Base-by-base conservation (phyloP, 2,113 vertebrate species). In the Salminus brasiliensis region DNA sequence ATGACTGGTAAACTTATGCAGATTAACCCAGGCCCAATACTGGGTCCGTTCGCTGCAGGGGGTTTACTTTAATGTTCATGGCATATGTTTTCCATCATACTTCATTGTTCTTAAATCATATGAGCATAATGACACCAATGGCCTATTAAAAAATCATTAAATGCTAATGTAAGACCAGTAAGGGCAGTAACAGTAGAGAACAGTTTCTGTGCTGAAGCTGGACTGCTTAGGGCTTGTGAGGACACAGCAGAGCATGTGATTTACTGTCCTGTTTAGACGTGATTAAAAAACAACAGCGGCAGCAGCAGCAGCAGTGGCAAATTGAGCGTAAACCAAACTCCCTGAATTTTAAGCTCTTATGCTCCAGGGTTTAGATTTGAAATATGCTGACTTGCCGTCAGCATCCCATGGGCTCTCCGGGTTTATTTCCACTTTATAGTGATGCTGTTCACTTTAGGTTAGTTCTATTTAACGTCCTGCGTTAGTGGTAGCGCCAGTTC, bases 361-460 rank as follows among this genome's bases (percentile, higher is more conserved):
- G 18, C 27, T 47, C 27, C 43, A 23, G 29, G 72, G 29, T 74
- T 62, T n/a, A 34, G 10, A 32, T 32, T 21, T 32, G 27, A 74
- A 47, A 32, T 30, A 12, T 74, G 55, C 72, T 62, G 39, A 63
- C 55, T 60, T 21, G 72, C 5, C 27, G 9, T 62, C 55, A 45
- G 39, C 8, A 43, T 60, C 55, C 18, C 34, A 41, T n/a, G 8
- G 23, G 53, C n/a, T 55, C 30, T 39, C 34, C 23, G 2, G 36
- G 32, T 72, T 55, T 55, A 36, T 39, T 72, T 72, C 34, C 32
- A n/a, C 60, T 65, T 39, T 57, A 57, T n/a, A 39, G 34, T 29
- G 53, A 41, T 65, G 30, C 34, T 39, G 62, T 16, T 39, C 34
- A 23, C 62, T 10, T 23, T 23, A 36, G 2, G 62, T 66, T n/a